Base-by-base conservation (phyloP, 2,888 invertebrate species). In the Apoda limacodes region DNA sequence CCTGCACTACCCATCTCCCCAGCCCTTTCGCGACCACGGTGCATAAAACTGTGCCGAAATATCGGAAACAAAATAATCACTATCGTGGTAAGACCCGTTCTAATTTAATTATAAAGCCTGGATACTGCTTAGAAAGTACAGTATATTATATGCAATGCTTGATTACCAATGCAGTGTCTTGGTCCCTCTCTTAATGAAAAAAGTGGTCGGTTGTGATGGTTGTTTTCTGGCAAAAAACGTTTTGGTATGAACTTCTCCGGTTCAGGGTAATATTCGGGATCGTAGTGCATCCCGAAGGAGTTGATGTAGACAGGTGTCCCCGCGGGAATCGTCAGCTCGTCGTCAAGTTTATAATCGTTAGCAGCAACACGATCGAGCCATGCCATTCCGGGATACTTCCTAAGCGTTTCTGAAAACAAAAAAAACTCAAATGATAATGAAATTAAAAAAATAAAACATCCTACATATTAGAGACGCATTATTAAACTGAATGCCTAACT, bases 101-200 rank as follows among this genome's bases (percentile, higher is more conserved):
- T n/a, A n/a, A n/a, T n/a, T n/a, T n/a, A n/a, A n/a, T n/a, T n/a
- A n/a, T n/a, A n/a, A n/a, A n/a, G n/a, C n/a, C n/a, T n/a, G n/a
- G n/a, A n/a, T n/a, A n/a, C n/a, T n/a, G n/a, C n/a, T n/a, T n/a
- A n/a, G n/a, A n/a, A n/a, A n/a, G n/a, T n/a, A n/a, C n/a, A n/a
- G n/a, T n/a, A n/a, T n/a, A n/a, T n/a, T n/a, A n/a, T n/a, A n/a
- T n/a, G n/a, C n/a, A n/a, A n/a, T n/a, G n/a, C n/a, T 24, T 25
- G 30, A 32, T 50, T 40, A 62, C 84, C 86, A 32, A 86, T 82
- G 42, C 86, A 86, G 44, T 65, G 80, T 25, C 85, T 68, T 1
- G 82, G 85, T 2, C 86, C 86, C 2, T 69, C 39, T 2, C 84
- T 83, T 35, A 78, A 35, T 34, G 70, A 83, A 2, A 48, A 43